Percentiles rank a stretch among this genome's conserved stretches.
Evolutionary conservation across 2,888 invertebrate species (phyloP).

Genomic region (Eledona agricola): DNA sequence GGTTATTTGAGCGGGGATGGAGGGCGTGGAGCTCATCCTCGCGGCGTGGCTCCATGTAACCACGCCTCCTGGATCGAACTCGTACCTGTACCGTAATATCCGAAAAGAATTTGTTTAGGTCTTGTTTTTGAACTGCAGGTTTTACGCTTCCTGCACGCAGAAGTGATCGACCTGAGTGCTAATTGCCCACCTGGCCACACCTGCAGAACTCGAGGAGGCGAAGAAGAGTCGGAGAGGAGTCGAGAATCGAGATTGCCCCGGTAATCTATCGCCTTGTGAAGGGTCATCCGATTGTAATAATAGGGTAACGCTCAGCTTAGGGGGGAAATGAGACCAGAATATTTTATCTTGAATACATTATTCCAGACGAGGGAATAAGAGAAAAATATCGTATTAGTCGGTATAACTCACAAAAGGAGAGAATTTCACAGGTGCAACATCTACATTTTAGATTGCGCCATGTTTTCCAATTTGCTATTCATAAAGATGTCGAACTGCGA

Average conservation of each 20-base stretch:
- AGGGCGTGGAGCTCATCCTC: constrained; percentile 56
- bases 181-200: constrained; percentile 26
- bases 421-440: constrained; percentile 55
- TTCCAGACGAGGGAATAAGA: constrained; percentile 49
- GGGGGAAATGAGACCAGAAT: constrained; percentile 59
- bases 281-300: constrained; percentile 61
- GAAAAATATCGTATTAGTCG: constrained; percentile 56
- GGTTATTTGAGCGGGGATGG: constrained; percentile 51
- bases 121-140: constrained; percentile 45
- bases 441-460: constrained; percentile 54
- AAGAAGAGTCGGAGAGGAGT: constrained; percentile 31
- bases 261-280: constrained; percentile 53
- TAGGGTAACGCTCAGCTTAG: constrained; percentile 57
- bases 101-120: constrained; percentile 54
- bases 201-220: constrained; percentile 33
- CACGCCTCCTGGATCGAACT: constrained; percentile 60
- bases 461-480: constrained; percentile 43
- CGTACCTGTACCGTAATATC: constrained; percentile 59
- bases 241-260: constrained; percentile 42
- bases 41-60: constrained; percentile 57
- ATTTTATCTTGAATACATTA: constrained; percentile 60
- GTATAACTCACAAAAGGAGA: constrained; percentile 48
- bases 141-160: constrained; percentile 15
- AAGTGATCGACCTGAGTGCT: constrained; percentile 17
- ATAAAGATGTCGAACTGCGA: constrained; percentile 30